These are phyloP conservation scores for Rallus crepitans DNA, from an alignment of 2,797 vertebrate genomes.

Conservation along the genomic window DNA sequence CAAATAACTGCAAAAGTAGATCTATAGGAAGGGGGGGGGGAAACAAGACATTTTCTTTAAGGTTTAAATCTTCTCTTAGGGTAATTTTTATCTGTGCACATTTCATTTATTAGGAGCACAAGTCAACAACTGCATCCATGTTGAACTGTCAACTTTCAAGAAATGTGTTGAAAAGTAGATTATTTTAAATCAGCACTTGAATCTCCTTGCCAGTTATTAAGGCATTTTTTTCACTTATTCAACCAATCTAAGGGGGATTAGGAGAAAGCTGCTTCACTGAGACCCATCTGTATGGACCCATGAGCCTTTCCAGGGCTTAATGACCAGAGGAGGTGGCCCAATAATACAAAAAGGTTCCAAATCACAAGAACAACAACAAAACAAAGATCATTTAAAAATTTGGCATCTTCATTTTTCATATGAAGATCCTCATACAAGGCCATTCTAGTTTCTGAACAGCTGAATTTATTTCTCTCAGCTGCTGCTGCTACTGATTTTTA, in stretches of 20 bases:
- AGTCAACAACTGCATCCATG: not conserved
- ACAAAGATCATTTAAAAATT: not conserved
- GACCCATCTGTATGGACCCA: too few relatives aligned
- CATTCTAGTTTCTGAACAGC: not conserved
- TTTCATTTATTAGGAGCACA: not conserved
- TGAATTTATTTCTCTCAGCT: not conserved
- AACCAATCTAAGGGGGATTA: not conserved
- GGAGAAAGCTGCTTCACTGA: not conserved
- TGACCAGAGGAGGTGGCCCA: not conserved
- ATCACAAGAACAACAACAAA: not conserved
- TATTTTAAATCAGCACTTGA: not conserved
- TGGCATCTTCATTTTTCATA: not conserved
- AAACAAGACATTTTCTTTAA: not conserved
- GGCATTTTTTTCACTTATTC: not conserved
- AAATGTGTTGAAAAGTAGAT: not conserved
- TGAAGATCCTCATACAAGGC: not conserved
- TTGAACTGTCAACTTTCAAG: not conserved
- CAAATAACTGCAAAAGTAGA: not conserved
- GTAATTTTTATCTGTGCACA: not conserved
- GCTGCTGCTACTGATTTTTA: not conserved
- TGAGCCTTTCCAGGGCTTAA: not conserved
- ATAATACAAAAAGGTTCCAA: not conserved
- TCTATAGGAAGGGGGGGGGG: not conserved
- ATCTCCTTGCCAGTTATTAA: not conserved
- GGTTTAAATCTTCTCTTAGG: not conserved